Conservation (phyloP, 2,797 vertebrate genomes). For the Anabas testudineus region DNA sequence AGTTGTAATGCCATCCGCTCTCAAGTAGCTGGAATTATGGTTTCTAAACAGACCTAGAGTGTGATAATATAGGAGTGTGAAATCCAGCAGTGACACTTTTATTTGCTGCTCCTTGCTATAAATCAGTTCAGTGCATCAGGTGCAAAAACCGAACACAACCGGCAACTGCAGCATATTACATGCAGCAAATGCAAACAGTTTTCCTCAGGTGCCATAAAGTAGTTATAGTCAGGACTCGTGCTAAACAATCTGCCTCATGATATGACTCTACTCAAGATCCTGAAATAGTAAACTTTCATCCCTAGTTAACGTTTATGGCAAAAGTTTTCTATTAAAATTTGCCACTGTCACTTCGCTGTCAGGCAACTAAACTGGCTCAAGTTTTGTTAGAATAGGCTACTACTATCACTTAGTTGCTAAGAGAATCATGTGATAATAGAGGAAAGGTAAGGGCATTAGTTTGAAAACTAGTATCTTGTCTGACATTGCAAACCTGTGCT, state of each 20-base stretch:
- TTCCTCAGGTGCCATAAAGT: conserved; percentile 1
- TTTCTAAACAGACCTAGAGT: conserved; percentile 31
- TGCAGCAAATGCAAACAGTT: conserved; percentile 15
- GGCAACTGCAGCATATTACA: not conserved
- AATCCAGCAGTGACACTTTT: conserved; percentile 40
- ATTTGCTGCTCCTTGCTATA: conserved; percentile 31
- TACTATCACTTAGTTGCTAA: too few relatives aligned
- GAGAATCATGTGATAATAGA: not conserved
- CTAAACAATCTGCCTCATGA: not conserved
- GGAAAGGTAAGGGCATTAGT: not conserved
- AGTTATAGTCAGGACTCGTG: not conserved
- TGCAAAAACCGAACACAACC: conserved; percentile 14
- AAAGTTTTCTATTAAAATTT: not conserved
- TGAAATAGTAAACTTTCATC: not conserved
- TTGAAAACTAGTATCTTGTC: too few relatives aligned
- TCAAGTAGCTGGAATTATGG: conserved; percentile 16
- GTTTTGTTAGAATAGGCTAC: not conserved
- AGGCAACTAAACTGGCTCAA: not conserved
- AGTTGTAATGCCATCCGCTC: not conserved
- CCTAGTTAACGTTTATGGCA: not conserved
- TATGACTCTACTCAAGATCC: not conserved
- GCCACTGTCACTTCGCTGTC: not conserved
- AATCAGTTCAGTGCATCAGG: conserved; percentile 46
- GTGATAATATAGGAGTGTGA: conserved; percentile 21
- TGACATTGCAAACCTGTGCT: too few relatives aligned